Evolutionary conservation across 2,797 vertebrate genomes (phyloP), one percentile per base, ranked within the genome.

Genomic region (Allobates femoralis): DNA sequence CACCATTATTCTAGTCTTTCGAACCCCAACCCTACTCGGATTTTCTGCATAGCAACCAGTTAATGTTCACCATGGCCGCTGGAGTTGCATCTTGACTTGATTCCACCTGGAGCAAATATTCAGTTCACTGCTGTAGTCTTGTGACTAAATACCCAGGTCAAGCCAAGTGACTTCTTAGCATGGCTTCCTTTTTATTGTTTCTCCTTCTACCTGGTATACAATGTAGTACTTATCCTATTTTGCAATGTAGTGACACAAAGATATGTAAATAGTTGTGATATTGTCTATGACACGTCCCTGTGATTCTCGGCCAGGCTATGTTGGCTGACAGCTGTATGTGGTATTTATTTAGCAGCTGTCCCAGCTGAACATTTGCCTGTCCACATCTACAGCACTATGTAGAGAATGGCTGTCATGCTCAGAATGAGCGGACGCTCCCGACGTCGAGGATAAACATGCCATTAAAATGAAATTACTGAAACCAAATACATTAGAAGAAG

Each of bases 261-360:
- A 73, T 46, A 73, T n/a, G 10, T 26, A n/a, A 46, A 5, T 5
- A 10, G 37, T 73, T 74, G 15, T 41, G 67, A 26, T 46, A 53
- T 28, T 23, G 46, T 53, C 21, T 64, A 37, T 77, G 51, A 1
- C 16, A 10, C 32, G 12, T 64, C 28, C 37, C 73, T 66, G 19
- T 67, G 58, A 85, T 53, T 76, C 32, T 50, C 41, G 66, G 37
- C 58, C 83, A 85, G 75, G 56, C 19, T 67, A 21, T 85, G 58
- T 7, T 62, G 58, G 74, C 26, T 77, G 50, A 79, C 75, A 85
- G 84, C 76, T 85, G 84, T 69, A 75, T 79, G 5, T 46, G 60
- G 51, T n/a, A 71, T 37, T 55, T 79, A 26, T 69, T 69, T 41
- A 0, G 50, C 84, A 85, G 75, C 75, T 79, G 84, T 79, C 76